Conservation (phyloP, 2,113 vertebrate genomes). For the Indri indri region DNA sequence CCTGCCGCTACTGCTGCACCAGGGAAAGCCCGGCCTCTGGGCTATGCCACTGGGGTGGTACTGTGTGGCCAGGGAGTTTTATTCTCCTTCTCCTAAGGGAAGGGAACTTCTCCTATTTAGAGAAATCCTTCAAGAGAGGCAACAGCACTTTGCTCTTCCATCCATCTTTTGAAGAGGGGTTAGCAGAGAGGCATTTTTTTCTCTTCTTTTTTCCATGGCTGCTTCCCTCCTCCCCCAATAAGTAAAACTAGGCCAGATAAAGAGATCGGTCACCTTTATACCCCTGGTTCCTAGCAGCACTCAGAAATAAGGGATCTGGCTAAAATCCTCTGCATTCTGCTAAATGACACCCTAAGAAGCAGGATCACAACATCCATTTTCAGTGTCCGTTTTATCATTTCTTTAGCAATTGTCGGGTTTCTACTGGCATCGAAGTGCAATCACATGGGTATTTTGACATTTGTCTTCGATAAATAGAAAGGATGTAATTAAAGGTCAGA, state of each 20-base stretch:
- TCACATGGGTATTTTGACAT: slow-evolving; percentile 52
- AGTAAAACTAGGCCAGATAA: neutral
- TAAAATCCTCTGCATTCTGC: neutral
- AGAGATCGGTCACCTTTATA: neutral
- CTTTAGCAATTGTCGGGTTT: slow-evolving; percentile 18
- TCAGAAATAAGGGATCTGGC: neutral
- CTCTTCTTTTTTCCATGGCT: neutral
- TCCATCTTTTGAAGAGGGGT: neutral
- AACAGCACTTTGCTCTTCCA: neutral
- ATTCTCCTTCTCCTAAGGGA: neutral
- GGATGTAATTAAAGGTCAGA: slow-evolving; percentile 60
- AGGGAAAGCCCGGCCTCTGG: neutral
- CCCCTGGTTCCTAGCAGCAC: neutral
- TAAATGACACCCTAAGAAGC: neutral
- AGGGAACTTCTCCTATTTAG: neutral
- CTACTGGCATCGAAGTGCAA: neutral
- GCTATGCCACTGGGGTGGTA: neutral
- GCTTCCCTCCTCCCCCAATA: neutral
- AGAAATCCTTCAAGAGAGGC: neutral
- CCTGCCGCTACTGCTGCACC: neutral
- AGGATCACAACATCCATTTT: slow-evolving; percentile 4
- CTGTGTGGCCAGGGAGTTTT: neutral
- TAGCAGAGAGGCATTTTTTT: neutral
- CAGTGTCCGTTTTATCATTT: slow-evolving; percentile 24
- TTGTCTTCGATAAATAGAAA: slow-evolving; percentile 64